A percentile compares a stretch with the other conserved stretches of the same genome.
Evolutionary conservation across 2,113 vertebrate genomes (phyloP).

Genomic region (Sminthopsis crassicaudata): DNA sequence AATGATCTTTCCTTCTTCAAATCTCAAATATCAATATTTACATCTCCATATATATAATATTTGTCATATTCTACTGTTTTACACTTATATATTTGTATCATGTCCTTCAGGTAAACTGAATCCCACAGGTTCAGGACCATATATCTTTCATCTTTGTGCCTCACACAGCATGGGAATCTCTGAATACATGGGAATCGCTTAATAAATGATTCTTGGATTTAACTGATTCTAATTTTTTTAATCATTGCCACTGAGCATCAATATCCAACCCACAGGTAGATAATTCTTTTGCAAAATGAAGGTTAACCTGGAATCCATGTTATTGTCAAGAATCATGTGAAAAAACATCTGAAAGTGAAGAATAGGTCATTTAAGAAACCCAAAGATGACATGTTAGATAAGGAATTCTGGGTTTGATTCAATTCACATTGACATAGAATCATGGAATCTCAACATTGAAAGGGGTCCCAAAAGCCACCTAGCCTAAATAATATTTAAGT

Average conservation of each 20-base stretch:
- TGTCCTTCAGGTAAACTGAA: not conserved
- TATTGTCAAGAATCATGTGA: not conserved
- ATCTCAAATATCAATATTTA: not conserved
- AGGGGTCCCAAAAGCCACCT: not conserved
- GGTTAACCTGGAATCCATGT: not conserved
- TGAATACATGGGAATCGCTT: not conserved
- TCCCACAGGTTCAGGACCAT: not conserved
- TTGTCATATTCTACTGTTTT: not conserved
- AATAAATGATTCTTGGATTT: not conserved
- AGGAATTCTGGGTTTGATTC: not conserved
- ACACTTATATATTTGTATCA: not conserved
- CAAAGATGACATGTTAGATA: not conserved
- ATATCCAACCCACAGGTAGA: not conserved
- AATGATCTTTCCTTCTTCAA: not conserved
- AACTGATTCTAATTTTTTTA: not conserved
- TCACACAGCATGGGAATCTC: too few relatives aligned
- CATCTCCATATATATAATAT: not conserved
- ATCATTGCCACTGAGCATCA: not conserved
- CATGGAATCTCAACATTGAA: not conserved
- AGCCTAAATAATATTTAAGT: not conserved
- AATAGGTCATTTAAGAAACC: not conserved
- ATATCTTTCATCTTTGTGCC: too few relatives aligned
- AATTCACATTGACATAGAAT: not conserved
- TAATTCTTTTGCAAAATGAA: not conserved
- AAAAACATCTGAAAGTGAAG: not conserved